A percentile compares a stretch with the other conserved stretches of the same genome.
Evolutionary conservation across 2,113 vertebrate species (phyloP).

Genomic region (Lamprologus callipterus): DNA sequence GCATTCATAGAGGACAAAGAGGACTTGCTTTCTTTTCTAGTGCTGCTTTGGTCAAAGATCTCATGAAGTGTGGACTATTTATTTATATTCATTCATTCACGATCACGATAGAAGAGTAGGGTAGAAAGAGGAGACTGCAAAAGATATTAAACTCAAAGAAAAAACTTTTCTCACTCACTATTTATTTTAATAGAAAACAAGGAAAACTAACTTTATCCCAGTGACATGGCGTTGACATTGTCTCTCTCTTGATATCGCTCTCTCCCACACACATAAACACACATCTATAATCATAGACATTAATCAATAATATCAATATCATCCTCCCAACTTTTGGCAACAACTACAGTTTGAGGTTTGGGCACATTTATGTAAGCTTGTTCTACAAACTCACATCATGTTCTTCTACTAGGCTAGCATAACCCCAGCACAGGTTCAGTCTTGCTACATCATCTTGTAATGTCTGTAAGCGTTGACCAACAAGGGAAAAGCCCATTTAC

Average conservation of each 20-base stretch:
- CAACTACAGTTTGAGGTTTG: neutral
- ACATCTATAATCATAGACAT: neutral
- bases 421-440: neutral
- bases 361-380: neutral
- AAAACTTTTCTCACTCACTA: neutral
- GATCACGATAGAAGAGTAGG: neutral
- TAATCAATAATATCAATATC: neutral
- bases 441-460: neutral
- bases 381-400: neutral
- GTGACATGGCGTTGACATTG: rapidly evolving
- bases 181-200: neutral
- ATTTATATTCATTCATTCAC: neutral
- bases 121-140: neutral
- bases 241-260: neutral
- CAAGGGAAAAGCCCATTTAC: neutral
- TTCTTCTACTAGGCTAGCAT: neutral
- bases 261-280: neutral
- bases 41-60: neutral
- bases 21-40: conserved; percentile 1
- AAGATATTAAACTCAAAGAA: neutral
- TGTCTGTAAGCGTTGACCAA: neutral
- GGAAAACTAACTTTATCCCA: neutral
- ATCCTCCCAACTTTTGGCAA: neutral
- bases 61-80: neutral
- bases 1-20: conserved; percentile 36